Evolutionary conservation across 2,888 invertebrate genomes (phyloP).

Genomic region (Lycophotia porphyrea): DNA sequence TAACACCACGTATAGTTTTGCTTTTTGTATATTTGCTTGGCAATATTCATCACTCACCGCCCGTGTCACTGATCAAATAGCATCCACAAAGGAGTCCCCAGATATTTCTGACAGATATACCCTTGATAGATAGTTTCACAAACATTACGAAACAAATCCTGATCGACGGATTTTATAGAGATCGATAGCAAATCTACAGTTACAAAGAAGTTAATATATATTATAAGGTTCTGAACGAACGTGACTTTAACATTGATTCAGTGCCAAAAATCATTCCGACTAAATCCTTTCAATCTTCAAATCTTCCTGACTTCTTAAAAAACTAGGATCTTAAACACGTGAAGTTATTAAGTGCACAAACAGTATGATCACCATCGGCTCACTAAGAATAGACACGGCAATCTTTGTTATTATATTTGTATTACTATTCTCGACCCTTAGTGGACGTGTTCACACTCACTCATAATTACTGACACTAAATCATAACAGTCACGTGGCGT

Average conservation of each 20-base stretch:
- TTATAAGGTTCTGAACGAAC: conserved; percentile 39
- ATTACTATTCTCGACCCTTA: conserved; percentile 85
- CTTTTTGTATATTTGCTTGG: conserved; percentile 90
- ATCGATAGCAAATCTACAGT: conserved; percentile 58
- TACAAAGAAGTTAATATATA: conserved; percentile 40
- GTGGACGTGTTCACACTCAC: conserved; percentile 88
- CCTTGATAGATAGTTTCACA: conserved; percentile 86
- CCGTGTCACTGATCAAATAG: conserved; percentile 89
- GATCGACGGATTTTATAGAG: conserved; percentile 71
- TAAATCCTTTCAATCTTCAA: conserved; percentile 51
- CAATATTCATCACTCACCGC: conserved; percentile 90
- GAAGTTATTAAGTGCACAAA: conserved; percentile 79
- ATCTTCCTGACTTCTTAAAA: conserved; percentile 66
- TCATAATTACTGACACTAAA: conserved; percentile 89
- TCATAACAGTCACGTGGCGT: conserved; percentile 87
- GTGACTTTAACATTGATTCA: conserved; percentile 51
- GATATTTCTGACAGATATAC: conserved; percentile 87
- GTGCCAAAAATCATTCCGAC: conserved; percentile 40
- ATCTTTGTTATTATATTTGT: conserved; percentile 88
- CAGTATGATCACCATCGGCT: conserved; percentile 75
- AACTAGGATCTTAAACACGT: conserved; percentile 73
- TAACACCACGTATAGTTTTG: conserved; percentile 88
- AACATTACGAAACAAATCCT: conserved; percentile 79
- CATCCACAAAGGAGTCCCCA: conserved; percentile 88
- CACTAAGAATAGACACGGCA: conserved; percentile 81